Evolutionary conservation across 1,140 invertebrate species (phyloP).

Genomic region (Monochamus saltuarius): DNA sequence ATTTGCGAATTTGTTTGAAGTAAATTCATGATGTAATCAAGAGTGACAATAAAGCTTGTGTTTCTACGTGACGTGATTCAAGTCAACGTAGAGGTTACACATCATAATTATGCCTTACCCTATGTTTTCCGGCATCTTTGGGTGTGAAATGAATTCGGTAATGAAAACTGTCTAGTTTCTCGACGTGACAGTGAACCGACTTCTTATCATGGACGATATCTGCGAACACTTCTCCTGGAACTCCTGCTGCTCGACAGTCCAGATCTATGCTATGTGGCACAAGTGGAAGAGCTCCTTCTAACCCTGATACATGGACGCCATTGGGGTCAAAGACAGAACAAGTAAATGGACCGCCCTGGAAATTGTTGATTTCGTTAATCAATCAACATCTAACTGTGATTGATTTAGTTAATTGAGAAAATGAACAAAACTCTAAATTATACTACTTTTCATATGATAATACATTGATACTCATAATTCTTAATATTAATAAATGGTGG

Average conservation of each 20-base stretch:
- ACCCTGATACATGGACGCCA: slow-evolving; percentile 72
- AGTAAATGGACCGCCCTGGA: slow-evolving; percentile 87
- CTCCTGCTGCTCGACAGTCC: slow-evolving; percentile 75
- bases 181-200: slow-evolving; percentile 80
- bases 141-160: slow-evolving; percentile 90
- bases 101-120: slow-evolving; percentile 52
- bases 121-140: slow-evolving; percentile 85
- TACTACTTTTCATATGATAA: too few relatives aligned
- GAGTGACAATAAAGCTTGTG: too few relatives aligned
- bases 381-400: too few relatives aligned
- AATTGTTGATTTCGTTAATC: too few relatives aligned
- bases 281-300: slow-evolving; percentile 75
- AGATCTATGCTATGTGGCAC: slow-evolving; percentile 76
- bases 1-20: too few relatives aligned
- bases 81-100: not conserved
- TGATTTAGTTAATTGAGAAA: too few relatives aligned
- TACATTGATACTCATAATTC: too few relatives aligned
- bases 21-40: too few relatives aligned
- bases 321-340: slow-evolving; percentile 97
- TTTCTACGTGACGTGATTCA: too few relatives aligned
- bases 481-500: too few relatives aligned
- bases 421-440: too few relatives aligned
- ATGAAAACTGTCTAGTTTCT: slow-evolving; percentile 69
- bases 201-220: slow-evolving; percentile 85
- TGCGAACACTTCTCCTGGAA: slow-evolving; percentile 82